Conservation (phyloP, 2,888 invertebrate species). For the Drosophila formosana region DNA sequence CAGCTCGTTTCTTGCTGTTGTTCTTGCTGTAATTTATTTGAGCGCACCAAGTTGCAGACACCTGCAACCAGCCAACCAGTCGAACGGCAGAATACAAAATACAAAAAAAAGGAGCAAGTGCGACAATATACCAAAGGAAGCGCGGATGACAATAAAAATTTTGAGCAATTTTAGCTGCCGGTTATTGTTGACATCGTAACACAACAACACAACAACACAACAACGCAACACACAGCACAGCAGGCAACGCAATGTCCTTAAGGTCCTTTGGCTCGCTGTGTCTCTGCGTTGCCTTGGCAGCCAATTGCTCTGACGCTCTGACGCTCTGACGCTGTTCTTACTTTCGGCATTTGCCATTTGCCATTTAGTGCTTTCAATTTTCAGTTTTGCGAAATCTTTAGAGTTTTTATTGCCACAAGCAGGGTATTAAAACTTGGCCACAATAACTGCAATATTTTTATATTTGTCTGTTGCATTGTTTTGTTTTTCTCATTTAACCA, state of each 20-base stretch:
- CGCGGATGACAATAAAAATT: constrained; percentile 54
- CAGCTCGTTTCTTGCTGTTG: constrained; percentile 20
- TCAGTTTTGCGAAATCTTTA: neutral
- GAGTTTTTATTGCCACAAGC: neutral
- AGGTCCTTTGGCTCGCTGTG: constrained; percentile 2
- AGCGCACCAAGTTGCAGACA: constrained; percentile 44
- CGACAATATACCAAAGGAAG: constrained; percentile 9
- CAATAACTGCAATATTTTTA: neutral
- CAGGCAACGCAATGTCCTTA: constrained; percentile 16
- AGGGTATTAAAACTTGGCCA: neutral
- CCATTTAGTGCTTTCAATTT: constrained; percentile 20
- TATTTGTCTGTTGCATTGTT: neutral
- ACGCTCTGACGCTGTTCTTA: constrained; percentile 5
- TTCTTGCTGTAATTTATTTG: constrained; percentile 63
- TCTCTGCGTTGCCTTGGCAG: constrained; percentile 15
- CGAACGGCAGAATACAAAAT: too few relatives aligned
- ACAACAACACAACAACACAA: neutral
- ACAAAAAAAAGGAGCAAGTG: constrained; percentile 21
- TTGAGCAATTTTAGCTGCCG: constrained; percentile 55
- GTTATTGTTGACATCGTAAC: constrained; percentile 25
- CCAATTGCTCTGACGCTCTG: constrained; percentile 7
- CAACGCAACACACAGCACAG: neutral
- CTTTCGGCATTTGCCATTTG: constrained; percentile 9
- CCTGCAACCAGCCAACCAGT: constrained; percentile 35
- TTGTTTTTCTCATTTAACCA: neutral